Conservation (phyloP, 23 tunicate species). For the Ascidia mentula region DNA sequence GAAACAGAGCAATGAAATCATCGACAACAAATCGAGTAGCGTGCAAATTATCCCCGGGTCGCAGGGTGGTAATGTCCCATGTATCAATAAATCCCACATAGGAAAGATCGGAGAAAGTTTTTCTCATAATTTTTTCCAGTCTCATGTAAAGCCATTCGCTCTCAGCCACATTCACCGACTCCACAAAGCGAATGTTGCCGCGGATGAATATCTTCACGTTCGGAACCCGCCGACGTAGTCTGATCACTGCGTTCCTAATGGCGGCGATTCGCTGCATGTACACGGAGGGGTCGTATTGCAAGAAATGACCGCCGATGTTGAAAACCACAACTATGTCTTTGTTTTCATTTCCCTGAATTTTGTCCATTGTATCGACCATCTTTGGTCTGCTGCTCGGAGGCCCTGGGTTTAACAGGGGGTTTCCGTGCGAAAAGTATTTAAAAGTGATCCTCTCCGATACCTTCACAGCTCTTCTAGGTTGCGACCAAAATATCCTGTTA, state of each 20-base stretch:
- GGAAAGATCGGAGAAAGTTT: too few species aligned
- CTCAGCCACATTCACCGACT: too few species aligned
- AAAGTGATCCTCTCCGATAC: slow-evolving; percentile 14
- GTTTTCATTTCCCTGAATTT: slow-evolving; percentile 24
- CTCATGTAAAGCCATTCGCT: too few species aligned
- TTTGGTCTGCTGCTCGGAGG: slow-evolving; percentile 28
- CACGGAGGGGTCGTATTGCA: slow-evolving; percentile 13
- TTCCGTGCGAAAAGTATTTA: slow-evolving; percentile 44
- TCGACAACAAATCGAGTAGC: too few species aligned
- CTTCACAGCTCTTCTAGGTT: slow-evolving; percentile 15
- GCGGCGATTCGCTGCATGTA: slow-evolving; percentile 16
- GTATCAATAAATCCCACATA: too few species aligned
- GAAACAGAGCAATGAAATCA: too few species aligned
- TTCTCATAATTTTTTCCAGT: too few species aligned
- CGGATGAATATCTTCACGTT: too few species aligned
- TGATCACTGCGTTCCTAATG: slow-evolving; percentile 13
- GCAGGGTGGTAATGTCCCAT: too few species aligned
- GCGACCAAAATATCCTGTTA: slow-evolving; percentile 9
- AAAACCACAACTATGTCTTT: slow-evolving; percentile 30
- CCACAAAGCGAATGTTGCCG: too few species aligned
- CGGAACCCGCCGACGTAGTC: neutral
- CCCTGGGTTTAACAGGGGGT: slow-evolving; percentile 43
- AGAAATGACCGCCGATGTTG: slow-evolving; percentile 40
- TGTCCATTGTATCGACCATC: slow-evolving; percentile 23
- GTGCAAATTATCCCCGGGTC: too few species aligned